phyloP scores from a whole-genome alignment of 1,140 invertebrate genomes.

The Drosophila pallidifrons region DNA sequence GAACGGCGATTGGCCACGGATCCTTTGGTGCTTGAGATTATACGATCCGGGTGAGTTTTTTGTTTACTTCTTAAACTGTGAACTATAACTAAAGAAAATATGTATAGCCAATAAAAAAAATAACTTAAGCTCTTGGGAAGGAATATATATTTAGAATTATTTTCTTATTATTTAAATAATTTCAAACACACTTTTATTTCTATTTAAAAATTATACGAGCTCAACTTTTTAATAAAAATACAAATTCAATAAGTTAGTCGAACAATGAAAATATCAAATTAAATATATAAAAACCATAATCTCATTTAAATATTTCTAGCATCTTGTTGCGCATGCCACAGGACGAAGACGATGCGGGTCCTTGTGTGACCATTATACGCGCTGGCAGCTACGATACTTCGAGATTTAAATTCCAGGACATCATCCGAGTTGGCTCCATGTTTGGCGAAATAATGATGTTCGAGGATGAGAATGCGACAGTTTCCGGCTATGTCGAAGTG shows the following conservation, averaged over 20 bases:
- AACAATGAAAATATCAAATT: no score
- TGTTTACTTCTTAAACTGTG: neutral
- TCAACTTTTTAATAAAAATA: no score
- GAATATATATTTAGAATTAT: no score
- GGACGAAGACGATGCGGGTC: conserved; percentile 70
- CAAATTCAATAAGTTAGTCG: no score
- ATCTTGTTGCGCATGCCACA: conserved; percentile 70
- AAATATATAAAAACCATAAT: no score
- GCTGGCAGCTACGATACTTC: conserved; percentile 75
- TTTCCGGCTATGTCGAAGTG: conserved; percentile 80
- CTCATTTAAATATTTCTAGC: conserved; percentile 34
- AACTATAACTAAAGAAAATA: no score
- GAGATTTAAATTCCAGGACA: conserved; percentile 78
- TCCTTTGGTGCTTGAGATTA: conserved; percentile 84
- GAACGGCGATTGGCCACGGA: conserved; percentile 76
- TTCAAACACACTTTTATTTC: no score
- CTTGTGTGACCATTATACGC: conserved; percentile 85
- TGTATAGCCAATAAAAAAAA: no score
- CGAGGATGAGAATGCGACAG: conserved; percentile 83
- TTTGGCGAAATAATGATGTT: conserved; percentile 84
- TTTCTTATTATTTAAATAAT: no score
- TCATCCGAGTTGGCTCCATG: conserved; percentile 79
- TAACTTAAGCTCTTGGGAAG: no score
- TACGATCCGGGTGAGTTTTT: conserved; percentile 85
- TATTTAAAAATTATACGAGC: no score